Base-by-base conservation (phyloP, 2,797 vertebrate genomes). In the Pipistrellus pygmaeus region DNA sequence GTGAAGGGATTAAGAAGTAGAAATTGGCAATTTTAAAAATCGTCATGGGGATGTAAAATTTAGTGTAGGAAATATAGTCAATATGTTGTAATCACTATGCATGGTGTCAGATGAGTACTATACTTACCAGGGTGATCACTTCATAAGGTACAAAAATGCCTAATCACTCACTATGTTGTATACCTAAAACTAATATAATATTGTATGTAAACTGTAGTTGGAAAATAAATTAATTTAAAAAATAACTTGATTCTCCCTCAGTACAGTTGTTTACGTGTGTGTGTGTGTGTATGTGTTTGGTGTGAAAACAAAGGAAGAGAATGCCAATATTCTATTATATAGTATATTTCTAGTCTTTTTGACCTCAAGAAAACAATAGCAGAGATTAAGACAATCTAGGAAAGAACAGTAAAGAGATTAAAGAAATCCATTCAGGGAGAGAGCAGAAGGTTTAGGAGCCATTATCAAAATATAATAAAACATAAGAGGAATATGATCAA, bases 391-490 rank as follows among this genome's bases (percentile, higher is more conserved):
- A 35, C 35, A 21, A 18, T 51, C 30, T 25, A 80, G 23, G 53
- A 64, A 75, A 87, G 17, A 48, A 60, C 14, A 73, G 53, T 73
- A 83, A 83, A 32, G n/a, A 48, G 8, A 53, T 35, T 6, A 41
- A 89, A 77, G 3, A 30, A 48, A 35, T 23, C 25, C 5, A 72
- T 15, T 57, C 51, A 82, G 80, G 41, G 30, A 85, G 25, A 75
- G 55, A 68, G 48, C 25, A 48, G 12, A 46, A 55, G 14, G 27
- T 3, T 76, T 46, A 57, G 32, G 18, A 53, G 23, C 2, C n/a
- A 23, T 73, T 77, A 64, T 53, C n/a, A 78, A 83, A 90, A 90
- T 73, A 48, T 46, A 81, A 76, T 27, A 38, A 88, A 80, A 88
- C 6, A 41, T 48, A 11, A 48, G 62, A 77, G 5, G 12, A 12